Percentiles rank a stretch among this genome's conserved stretches.
These are phyloP conservation scores for Mellivora capensis DNA, from an alignment of 2,113 vertebrate genomes.

Conservation along the genomic window DNA sequence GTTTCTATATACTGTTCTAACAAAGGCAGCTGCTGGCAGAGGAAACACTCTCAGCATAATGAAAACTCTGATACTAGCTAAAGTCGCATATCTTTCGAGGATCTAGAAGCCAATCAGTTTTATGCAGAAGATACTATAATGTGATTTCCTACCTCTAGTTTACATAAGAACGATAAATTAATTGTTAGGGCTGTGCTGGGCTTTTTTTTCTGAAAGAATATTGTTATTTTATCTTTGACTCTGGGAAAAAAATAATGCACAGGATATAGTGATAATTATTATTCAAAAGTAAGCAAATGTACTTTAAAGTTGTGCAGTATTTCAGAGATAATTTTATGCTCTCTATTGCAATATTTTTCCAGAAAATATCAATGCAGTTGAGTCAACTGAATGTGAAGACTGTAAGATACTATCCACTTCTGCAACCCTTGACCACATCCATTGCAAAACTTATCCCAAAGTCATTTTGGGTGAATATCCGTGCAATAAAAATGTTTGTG, in stretches of 20 bases:
- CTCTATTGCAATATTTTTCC: background rate
- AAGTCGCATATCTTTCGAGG: background rate
- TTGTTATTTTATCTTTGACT: background rate
- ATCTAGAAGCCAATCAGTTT: background rate
- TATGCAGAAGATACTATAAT: background rate
- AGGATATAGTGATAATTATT: background rate
- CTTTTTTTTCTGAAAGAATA: background rate
- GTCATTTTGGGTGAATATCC: background rate
- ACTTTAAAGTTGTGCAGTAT: background rate
- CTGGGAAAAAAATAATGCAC: background rate
- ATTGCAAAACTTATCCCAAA: too few relatives aligned
- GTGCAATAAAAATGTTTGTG: background rate
- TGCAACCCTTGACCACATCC: accelerated
- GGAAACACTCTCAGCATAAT: background rate
- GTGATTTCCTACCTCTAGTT: background rate
- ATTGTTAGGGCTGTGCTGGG: background rate
- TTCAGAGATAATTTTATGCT: background rate
- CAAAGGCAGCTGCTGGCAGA: background rate
- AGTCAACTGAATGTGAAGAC: background rate
- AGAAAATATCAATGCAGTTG: background rate
- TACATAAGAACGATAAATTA: background rate
- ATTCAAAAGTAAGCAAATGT: background rate
- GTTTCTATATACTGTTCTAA: background rate
- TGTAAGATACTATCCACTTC: too few relatives aligned
- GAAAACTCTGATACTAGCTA: background rate